Evolutionary conservation across 2,797 vertebrate species (phyloP).

Genomic region (Melanotaenia trifasciata): DNA sequence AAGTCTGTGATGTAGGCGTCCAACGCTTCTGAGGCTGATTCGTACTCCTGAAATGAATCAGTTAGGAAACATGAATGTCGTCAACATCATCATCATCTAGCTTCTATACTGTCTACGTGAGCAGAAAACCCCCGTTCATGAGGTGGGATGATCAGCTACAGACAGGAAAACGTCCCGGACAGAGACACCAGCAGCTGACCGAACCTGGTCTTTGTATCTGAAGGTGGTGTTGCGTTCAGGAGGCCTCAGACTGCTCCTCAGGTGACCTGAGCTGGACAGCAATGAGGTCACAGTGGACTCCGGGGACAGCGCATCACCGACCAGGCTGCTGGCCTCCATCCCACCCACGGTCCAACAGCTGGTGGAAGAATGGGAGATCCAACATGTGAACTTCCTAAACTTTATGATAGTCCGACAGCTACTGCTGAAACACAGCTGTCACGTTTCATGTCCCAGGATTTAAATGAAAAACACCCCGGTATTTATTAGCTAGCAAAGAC

Average conservation of each 20-base stretch:
- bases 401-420: no score
- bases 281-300: conserved; percentile 87
- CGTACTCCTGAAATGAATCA: conserved; percentile 71
- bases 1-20: conserved; percentile 92
- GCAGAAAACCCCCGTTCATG: neutral
- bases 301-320: conserved; percentile 67
- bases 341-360: conserved; percentile 27
- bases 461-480: no score
- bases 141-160: neutral
- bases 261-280: conserved; percentile 79
- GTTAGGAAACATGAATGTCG: neutral
- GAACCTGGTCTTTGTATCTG: conserved; percentile 83
- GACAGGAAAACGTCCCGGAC: neutral
- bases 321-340: conserved; percentile 64
- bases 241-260: conserved; percentile 56
- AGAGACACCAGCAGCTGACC: neutral
- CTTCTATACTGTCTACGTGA: neutral
- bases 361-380: neutral
- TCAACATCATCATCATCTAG: neutral
- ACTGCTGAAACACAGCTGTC: no score
- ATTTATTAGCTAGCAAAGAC: no score
- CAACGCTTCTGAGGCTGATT: conserved; percentile 87
- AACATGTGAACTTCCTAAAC: no score
- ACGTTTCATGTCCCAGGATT: no score
- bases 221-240: conserved; percentile 57